These are phyloP conservation scores for Dermatemys mawii DNA, from an alignment of 2,113 vertebrate genomes.

Conservation along the genomic window DNA sequence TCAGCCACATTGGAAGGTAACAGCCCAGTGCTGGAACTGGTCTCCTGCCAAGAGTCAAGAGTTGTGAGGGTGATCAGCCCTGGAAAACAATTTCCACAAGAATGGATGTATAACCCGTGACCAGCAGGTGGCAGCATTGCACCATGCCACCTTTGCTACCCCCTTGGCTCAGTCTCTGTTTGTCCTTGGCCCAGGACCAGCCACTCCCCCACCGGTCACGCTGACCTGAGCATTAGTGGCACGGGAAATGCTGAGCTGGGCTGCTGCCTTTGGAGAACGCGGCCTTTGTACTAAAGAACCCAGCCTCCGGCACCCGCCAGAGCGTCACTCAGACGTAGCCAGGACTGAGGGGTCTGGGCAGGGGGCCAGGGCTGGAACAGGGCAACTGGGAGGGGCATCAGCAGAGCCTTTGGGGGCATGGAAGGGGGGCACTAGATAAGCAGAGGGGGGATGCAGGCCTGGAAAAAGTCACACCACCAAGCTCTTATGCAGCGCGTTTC, in stretches of 20 bases:
- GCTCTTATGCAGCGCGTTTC: background rate
- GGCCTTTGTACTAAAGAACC: background rate
- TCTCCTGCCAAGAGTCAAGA: background rate
- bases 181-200: background rate
- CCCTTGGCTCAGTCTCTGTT: background rate
- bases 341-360: background rate
- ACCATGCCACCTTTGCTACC: background rate
- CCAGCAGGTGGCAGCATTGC: conserved; percentile 77
- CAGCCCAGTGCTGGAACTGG: background rate
- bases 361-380: background rate
- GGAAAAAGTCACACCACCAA: background rate
- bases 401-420: background rate
- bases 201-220: fast-evolving
- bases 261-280: background rate
- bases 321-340: background rate
- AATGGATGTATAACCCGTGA: conserved; percentile 1
- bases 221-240: background rate
- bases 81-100: background rate
- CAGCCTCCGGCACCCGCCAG: background rate
- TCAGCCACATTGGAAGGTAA: background rate
- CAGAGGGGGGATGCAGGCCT: background rate
- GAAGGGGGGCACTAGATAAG: background rate
- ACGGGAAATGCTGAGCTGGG: background rate
- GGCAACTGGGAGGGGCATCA: background rate
- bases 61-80: background rate